A percentile compares a stretch with the other conserved stretches of the same genome.
phyloP scores from a whole-genome alignment of 2,113 vertebrate genomes.

The Phocoena sinus region DNA sequence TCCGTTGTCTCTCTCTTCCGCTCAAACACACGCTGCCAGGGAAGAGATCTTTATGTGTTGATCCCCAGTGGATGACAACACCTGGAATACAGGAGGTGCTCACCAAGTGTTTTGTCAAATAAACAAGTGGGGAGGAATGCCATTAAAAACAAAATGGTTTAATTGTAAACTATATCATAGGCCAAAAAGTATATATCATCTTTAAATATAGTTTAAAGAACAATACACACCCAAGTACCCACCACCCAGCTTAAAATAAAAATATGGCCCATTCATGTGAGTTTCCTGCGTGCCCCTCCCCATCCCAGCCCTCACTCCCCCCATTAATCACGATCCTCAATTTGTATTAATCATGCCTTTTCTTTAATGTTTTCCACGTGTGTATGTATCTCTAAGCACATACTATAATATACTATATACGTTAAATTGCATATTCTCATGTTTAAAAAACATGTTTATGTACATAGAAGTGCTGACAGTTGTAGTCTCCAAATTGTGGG shows the following conservation, averaged over 20 bases:
- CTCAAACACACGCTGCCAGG: not conserved
- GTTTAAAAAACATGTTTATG: not conserved
- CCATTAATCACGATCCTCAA: not conserved
- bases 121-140: not conserved
- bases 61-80: not conserved
- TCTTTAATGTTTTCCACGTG: not conserved
- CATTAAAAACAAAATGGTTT: not conserved
- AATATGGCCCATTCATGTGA: not conserved
- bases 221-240: not conserved
- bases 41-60: rapidly evolving
- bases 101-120: not conserved
- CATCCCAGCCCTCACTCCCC: not conserved
- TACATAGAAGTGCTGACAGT: not conserved
- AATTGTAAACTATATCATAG: not conserved
- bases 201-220: not conserved
- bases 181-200: not conserved
- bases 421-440: not conserved
- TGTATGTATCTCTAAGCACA: not conserved
- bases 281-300: not conserved
- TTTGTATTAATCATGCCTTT: not conserved
- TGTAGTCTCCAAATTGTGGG: not conserved
- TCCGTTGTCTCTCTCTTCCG: not conserved
- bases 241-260: not conserved
- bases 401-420: not conserved
- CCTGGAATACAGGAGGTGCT: not conserved